A percentile compares a stretch with the other conserved stretches of the same genome.
Conservation (phyloP, 2,797 vertebrate species). For the Sebastes taczanowskii region DNA sequence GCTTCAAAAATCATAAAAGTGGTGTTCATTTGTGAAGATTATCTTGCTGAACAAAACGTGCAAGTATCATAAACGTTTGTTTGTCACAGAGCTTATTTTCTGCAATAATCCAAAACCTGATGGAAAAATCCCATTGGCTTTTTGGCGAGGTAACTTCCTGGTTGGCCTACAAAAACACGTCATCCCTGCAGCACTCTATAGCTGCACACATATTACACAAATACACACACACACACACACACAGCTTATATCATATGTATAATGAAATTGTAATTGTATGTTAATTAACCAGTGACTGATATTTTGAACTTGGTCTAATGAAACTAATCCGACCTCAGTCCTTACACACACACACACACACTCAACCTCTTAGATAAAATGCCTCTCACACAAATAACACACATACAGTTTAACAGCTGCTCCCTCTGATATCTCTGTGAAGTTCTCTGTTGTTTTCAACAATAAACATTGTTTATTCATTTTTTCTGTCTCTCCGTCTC, state of each 20-base stretch:
- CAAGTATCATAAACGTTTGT: no score
- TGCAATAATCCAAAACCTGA: no score
- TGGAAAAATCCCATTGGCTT: no score
- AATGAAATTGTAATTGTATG: not conserved
- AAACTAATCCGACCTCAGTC: conserved; percentile 18
- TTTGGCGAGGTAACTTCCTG: no score
- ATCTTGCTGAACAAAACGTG: no score
- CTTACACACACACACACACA: not conserved
- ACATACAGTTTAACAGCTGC: not conserved
- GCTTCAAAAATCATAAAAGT: no score
- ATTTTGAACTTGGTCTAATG: conserved; percentile 18
- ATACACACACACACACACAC: no score
- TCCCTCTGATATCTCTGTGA: conserved; percentile 18
- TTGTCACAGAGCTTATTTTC: no score
- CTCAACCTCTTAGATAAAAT: not conserved
- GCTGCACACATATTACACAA: no score
- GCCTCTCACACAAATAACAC: not conserved
- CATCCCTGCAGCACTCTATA: no score
- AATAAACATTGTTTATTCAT: conserved; percentile 61
- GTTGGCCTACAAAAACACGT: no score
- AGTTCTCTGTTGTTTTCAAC: conserved; percentile 39
- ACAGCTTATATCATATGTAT: not conserved
- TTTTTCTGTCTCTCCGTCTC: conserved; percentile 48
- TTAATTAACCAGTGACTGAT: not conserved
- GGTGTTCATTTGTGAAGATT: no score